A percentile compares a stretch with the other conserved stretches of the same genome.
phyloP scores from a whole-genome alignment of 2,888 invertebrate genomes.

The Scaptomyza cyrtandrae region DNA sequence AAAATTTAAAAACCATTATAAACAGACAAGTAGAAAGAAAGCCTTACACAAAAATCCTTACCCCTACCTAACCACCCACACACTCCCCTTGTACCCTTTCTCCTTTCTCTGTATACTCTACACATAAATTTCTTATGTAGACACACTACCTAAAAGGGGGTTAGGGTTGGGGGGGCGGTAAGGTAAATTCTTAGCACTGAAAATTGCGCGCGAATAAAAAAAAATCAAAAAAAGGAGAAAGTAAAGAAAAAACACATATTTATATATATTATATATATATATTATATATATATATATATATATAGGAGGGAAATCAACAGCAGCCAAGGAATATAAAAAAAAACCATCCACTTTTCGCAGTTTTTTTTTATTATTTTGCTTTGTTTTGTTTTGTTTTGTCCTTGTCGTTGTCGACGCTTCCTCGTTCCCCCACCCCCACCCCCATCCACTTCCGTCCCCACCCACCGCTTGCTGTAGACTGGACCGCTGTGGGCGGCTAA shows the following conservation, averaged over 20 bases:
- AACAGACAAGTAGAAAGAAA: slow-evolving; percentile 57
- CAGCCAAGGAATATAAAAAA: slow-evolving; percentile 41
- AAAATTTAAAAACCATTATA: slow-evolving; percentile 78
- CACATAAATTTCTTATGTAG: slow-evolving; percentile 58
- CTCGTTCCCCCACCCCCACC: slow-evolving; percentile 20
- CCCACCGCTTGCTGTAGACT: slow-evolving; percentile 2
- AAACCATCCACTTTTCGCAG: slow-evolving; percentile 72
- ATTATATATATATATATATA: slow-evolving; percentile 36
- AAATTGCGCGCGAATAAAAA: slow-evolving; percentile 70
- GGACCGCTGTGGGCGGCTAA: slow-evolving; percentile 8
- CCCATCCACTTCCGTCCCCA: too few species aligned
- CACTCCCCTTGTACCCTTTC: not conserved
- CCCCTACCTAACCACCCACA: not conserved
- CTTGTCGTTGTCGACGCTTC: slow-evolving; percentile 56
- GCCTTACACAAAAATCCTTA: not conserved
- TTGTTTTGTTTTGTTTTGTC: slow-evolving; percentile 50
- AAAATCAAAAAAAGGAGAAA: slow-evolving; percentile 19
- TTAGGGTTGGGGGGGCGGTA: slow-evolving; percentile 5
- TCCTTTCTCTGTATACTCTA: slow-evolving; percentile 3
- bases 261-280: slow-evolving; percentile 24
- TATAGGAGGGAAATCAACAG: slow-evolving; percentile 59
- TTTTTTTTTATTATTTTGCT: slow-evolving; percentile 31
- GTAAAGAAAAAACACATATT: slow-evolving; percentile 31
- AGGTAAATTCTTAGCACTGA: slow-evolving; percentile 56
- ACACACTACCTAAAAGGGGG: slow-evolving; percentile 18